Evolutionary conservation across 2,888 invertebrate genomes (phyloP), one percentile per base, ranked within the genome.

Genomic region (Leucozona laternaria): DNA sequence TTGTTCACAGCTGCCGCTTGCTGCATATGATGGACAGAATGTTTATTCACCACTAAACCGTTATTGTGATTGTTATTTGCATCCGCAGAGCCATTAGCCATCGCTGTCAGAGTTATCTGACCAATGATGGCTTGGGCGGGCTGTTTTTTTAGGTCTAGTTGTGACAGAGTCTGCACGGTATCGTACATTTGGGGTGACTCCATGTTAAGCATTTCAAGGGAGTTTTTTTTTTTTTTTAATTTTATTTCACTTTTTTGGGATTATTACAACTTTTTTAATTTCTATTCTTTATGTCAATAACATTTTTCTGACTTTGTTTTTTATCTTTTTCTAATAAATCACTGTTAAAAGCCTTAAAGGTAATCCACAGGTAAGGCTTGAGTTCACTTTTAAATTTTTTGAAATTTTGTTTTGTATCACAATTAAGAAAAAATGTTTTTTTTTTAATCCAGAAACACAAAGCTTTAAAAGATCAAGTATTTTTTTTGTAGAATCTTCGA

Each of bases 131-230:
- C 92, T 90, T 92, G 92, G 78, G 91, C 91, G 58, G 92, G 90
- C 89, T 93, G 91, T 88, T 93, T 93, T 89, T 93, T 93, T 37
- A 93, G 89, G 89, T 93, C 93, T 89, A 93, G 89, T 90, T 92
- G 93, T 83, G 92, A 91, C 88, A 93, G 90, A 76, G 93, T 91
- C 89, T 93, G 93, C 90, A 92, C 92, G 89, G 92, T 92, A 88
- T 93, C 93, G 91, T 93, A 93, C 93, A 93, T 93, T 90, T 93
- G 93, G 85, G 93, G 93, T 89, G 93, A 92, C 90, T 93, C 93
- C 93, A 93, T 93, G 90, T 91, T 92, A 89, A 92, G 91, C 92
- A 92, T 92, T 76, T 66, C 79, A 88, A 40, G 66, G 22, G 60
- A 62, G 62, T 25, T 76, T 70, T 73, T 43, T 73, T 72, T 82